Base-by-base conservation (phyloP, 2,888 invertebrate genomes). In the Drosophila affinis region DNA sequence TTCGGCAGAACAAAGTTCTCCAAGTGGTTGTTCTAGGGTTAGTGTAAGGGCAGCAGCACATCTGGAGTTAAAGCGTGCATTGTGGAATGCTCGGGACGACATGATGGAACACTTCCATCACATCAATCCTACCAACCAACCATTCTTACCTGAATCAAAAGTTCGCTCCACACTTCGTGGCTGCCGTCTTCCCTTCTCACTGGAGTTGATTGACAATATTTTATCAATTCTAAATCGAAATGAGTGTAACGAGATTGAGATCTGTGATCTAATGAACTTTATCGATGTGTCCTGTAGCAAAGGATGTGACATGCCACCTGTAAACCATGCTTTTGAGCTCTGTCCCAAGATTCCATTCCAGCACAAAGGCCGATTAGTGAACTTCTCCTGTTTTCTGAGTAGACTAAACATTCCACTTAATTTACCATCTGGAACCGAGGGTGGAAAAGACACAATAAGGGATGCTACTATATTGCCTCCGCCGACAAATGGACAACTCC, bases 21-120 rank as follows among this genome's bases (percentile, higher is more conserved):
- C 91, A 7, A 79, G 89, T 78, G 63, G 79, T n/a, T 92, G 90
- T 86, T 88, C 88, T 76, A 91, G 90, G 34, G 93, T 87, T 84
- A 93, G 67, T 92, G 94, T 78, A 88, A 93, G 96, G 75, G 83
- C 95, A 0, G 91, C 96, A 46, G 94, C 95, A 2, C 95, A 96
- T 77, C 93, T 95, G 21, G 95, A 95, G 73, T 89, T 97, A 46
- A 94, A 94, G 24, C 93, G 95, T 24, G 93, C 94, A 6, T 89
- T 96, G 9, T 97, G 96, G 96, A 94, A 95, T 80, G 95, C 95
- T 57, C 93, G 95, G 47, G 94, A 94, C 18, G 93, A 95, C 12
- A 82, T 95, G 1, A 92, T 93, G 75, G 95, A 95, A 85, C 94
- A 94, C 81, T 93, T 95, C 64, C 89, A 93, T 62, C 93, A 94